Base-by-base conservation (phyloP, 2,888 invertebrate species). In the Tenthredo livida region DNA sequence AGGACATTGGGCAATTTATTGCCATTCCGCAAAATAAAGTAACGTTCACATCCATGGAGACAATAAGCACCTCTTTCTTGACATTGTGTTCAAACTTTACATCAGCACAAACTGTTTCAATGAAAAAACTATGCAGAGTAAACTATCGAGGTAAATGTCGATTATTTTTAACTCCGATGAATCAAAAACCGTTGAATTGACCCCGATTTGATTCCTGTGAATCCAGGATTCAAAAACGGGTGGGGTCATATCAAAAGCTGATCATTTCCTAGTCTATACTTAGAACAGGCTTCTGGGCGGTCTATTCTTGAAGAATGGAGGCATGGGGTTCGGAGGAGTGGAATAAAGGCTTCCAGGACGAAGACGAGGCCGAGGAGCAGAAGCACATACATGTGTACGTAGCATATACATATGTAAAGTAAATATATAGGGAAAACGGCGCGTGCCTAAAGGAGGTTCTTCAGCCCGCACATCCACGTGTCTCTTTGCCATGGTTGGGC, bases 391-490 rank as follows among this genome's bases (percentile, higher is more conserved):
- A 15, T 33, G 12, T 7, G 33, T 67, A 5, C 15, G 15, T 33
- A 33, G 2, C 2, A 29, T 33, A 33, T 33, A 67, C 33, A 33
- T 54, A 29, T 10, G 15, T 40, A 33, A n/a, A 54, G 40, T 25
- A 61, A 61, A 50, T 80, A 61, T 50, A 61, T 29, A 40, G 21
- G 40, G 61, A 37, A 21, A 50, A 61, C n/a, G 88, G 89, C 90
- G 88, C 91, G 90, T 90, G 90, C 91, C 88, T 87, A 9, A 61
- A 43, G 72, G 21, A 17, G 21, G 40, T 40, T 77, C 54, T 12
- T 54, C 25, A 77, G 85, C 87, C 88, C 88, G 84, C 87, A 88
- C 67, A 33, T 67, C 89, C 89, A 89, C 89, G 89, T 89, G 90
- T 88, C 87, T 86, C 87, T 85, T 84, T 29, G 43, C 43, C 12